Evolutionary conservation across 2,113 vertebrate genomes (phyloP).

Genomic region (Protomyctophum bolini): DNA sequence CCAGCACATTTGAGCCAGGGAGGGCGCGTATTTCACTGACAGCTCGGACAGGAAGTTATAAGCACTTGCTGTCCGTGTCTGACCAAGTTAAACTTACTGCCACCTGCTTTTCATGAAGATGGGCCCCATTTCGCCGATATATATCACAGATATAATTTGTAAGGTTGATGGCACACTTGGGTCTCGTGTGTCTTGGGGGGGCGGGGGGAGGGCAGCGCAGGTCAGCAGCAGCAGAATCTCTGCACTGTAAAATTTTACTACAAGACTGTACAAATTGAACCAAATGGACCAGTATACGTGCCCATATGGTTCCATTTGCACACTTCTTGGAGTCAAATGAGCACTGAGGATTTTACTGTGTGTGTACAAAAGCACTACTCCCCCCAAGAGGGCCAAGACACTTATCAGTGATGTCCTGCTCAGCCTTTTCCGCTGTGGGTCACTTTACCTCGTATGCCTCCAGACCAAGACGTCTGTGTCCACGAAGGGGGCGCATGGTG

Average conservation of each 20-base stretch:
- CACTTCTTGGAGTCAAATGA: too few relatives aligned
- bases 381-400: too few relatives aligned
- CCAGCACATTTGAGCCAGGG: conserved; percentile 72
- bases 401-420: conserved; percentile 44
- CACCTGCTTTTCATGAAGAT: conserved; percentile 48
- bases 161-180: conserved; percentile 30
- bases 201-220: conserved; percentile 28
- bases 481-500: neutral
- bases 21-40: conserved; percentile 56
- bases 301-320: too few relatives aligned
- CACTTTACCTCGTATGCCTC: neutral
- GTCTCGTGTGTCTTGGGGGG: conserved; percentile 14
- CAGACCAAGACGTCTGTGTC: conserved; percentile 27
- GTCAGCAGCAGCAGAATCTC: conserved; percentile 40
- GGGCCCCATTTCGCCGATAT: conserved; percentile 45
- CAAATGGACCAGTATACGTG: too few relatives aligned
- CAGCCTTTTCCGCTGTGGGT: conserved; percentile 11
- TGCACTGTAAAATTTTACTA: too few relatives aligned
- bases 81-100: conserved; percentile 52
- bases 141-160: conserved; percentile 29
- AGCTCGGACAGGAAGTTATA: conserved; percentile 53
- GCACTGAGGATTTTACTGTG: neutral
- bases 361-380: conserved; percentile 24
- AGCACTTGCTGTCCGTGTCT: conserved; percentile 58
- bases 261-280: too few relatives aligned